Evolutionary conservation across 2,888 invertebrate genomes (phyloP), one percentile per base, ranked within the genome.

Genomic region (Thumatha senex): DNA sequence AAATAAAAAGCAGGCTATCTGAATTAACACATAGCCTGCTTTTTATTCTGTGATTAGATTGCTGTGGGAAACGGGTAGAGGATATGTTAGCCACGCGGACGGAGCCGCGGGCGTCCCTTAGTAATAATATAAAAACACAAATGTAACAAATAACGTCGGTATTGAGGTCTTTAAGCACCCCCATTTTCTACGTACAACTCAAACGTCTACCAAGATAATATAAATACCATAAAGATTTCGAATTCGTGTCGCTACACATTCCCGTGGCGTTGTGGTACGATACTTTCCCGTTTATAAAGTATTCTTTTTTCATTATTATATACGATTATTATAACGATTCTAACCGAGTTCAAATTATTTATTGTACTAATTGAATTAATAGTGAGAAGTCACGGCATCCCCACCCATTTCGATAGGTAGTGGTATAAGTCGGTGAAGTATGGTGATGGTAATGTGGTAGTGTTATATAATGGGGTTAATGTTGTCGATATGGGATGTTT

Each of bases 351-450:
- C 75, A 67, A 74, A 74, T 67, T 88, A 89, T 87, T 90, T 87
- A 89, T 88, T 82, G 84, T 74, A 74, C 70, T 88, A 89, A 89
- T 89, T 89, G 85, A 82, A 85, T 81, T 83, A 87, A 89, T 82
- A 82, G 81, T 62, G 62, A 41, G 47, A 48, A 81, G 89, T 85
- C 90, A 90, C 90, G 90, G 13, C 24, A 30, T 81, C 60, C 54
- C 56, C 63, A 35, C 55, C 52, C 45, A 51, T 11, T 31, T 52
- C 44, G 14, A 45, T 42, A 48, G 48, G 55, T 56, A 59, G 51
- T 40, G 35, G 43, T 30, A 14, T 30, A 46, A 46, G 31, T 40
- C 34, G 34, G 49, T 38, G 45, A 44, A n/a, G 35, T 48, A 52
- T 48, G 40, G 52, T 7, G 13, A 15, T 12, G 43, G 43, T 43